phyloP scores from a whole-genome alignment of 2,797 vertebrate species.

The Chiroxiphia lanceolata region DNA sequence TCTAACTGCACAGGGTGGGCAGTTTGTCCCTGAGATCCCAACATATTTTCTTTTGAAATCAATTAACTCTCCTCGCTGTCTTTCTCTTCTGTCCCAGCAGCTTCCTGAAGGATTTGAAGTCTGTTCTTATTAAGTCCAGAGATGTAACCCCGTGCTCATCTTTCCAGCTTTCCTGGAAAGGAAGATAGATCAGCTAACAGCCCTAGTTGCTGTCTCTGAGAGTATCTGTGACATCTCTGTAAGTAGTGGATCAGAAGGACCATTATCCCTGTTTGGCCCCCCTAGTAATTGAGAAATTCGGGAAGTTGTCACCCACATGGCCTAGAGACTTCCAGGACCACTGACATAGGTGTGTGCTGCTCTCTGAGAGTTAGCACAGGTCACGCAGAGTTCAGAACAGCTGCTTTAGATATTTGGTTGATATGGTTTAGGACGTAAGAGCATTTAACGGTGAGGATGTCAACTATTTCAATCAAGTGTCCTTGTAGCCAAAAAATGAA shows the following conservation, averaged over 20 bases:
- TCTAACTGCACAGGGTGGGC: neutral
- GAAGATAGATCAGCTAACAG: neutral
- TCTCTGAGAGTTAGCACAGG: neutral
- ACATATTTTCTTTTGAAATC: neutral
- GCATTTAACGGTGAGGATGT: neutral
- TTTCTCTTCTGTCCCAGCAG: neutral
- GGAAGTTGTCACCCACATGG: accelerated
- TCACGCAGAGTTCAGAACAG: neutral
- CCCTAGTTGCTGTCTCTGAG: neutral
- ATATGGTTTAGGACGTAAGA: accelerated
- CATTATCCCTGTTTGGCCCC: neutral
- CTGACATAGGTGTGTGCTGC: neutral
- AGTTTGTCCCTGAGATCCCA: neutral
- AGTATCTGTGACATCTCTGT: neutral
- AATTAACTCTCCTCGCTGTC: neutral
- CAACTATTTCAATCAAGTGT: neutral
- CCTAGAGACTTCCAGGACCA: neutral
- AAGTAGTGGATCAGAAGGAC: neutral
- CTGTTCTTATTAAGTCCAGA: neutral
- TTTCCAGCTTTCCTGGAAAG: neutral
- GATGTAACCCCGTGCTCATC: neutral
- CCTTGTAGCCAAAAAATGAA: neutral
- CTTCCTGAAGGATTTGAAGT: neutral
- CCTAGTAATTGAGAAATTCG: neutral
- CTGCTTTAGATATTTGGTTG: neutral